Evolutionary conservation across 2,888 invertebrate species (phyloP), one percentile per base, ranked within the genome.

Genomic region (Brenthis hecate): DNA sequence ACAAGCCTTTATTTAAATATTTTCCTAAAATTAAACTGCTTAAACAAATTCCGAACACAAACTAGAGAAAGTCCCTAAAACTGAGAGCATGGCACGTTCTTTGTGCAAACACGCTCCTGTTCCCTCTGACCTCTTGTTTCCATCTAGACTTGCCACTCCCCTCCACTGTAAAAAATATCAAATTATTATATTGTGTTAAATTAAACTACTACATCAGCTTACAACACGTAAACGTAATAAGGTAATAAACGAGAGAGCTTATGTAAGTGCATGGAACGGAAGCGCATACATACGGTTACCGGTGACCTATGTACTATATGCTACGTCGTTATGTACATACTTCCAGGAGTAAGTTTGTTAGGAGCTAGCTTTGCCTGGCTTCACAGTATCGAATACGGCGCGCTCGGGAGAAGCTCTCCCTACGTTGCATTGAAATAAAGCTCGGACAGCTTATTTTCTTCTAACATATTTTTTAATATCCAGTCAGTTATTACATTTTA

Each of bases 211-310:
- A n/a, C 8, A 56, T 61, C 36, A 19, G 32, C 19, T 19, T 36
- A 36, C 36, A 51, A 36, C 28, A 50, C 13, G 53, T 19, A 16
- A 16, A 61, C n/a, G 51, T 53, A 13, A 53, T 53, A 53, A 43
- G 36, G 19, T 62, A 53, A 51, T 19, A 36, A 53, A 36, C 19
- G 53, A 47, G 50, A 61, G 16, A 61, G 32, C 61, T 62, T 53
- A 53, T 53, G 6, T 53, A 53, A 1, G 51, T 36, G 19, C 53
- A 53, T 13, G 19, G 14, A 19, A 13, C 19, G 53, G 53, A 51
- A 53, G 19, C 3, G 32, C 50, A 19, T 43, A 23, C 32, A 19
- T 43, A 23, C 58, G 13, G 3, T 43, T 53, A 8, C 62, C 19
- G 43, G 36, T 32, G 8, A 53, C 51, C 3, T 23, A 58, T 48